phyloP scores from a whole-genome alignment of 2,113 vertebrate species.

The Tympanuchus pallidicinctus region DNA sequence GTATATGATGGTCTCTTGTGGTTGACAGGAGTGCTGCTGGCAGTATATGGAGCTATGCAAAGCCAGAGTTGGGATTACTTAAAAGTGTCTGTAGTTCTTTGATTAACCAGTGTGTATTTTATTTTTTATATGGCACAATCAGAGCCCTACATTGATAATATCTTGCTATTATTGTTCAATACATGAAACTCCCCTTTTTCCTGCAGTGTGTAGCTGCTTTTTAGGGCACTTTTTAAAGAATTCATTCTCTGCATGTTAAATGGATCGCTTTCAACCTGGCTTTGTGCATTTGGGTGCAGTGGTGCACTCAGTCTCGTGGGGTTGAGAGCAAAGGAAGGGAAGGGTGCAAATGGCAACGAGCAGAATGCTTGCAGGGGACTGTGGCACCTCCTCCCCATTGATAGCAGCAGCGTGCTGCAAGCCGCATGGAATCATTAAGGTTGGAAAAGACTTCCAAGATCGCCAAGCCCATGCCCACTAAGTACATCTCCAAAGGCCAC shows the following conservation, averaged over 20 bases:
- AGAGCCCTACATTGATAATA: constrained; percentile 75
- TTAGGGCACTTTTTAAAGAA: not conserved
- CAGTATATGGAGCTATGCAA: constrained; percentile 78
- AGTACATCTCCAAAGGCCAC: too few species aligned
- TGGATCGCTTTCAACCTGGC: accelerated
- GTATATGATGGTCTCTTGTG: constrained; percentile 82
- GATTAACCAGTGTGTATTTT: constrained; percentile 84
- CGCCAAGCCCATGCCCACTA: too few species aligned
- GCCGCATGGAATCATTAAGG: not conserved
- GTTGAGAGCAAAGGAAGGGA: not conserved
- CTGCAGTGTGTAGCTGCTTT: constrained; percentile 29
- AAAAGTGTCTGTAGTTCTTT: constrained; percentile 82
- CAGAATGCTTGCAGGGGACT: accelerated
- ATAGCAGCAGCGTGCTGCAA: not conserved
- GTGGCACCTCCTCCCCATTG: accelerated
- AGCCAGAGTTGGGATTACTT: constrained; percentile 80
- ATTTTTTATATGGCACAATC: constrained; percentile 81
- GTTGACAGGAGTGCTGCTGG: constrained; percentile 77
- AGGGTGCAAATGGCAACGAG: accelerated
- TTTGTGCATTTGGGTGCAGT: accelerated
- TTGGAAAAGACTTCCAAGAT: not conserved
- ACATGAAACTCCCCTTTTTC: constrained; percentile 24
- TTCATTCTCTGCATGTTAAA: not conserved
- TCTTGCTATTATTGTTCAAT: constrained; percentile 75
- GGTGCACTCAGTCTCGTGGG: accelerated